Conservation (phyloP, 2,113 vertebrate genomes). For the Puffinus mauretanicus region DNA sequence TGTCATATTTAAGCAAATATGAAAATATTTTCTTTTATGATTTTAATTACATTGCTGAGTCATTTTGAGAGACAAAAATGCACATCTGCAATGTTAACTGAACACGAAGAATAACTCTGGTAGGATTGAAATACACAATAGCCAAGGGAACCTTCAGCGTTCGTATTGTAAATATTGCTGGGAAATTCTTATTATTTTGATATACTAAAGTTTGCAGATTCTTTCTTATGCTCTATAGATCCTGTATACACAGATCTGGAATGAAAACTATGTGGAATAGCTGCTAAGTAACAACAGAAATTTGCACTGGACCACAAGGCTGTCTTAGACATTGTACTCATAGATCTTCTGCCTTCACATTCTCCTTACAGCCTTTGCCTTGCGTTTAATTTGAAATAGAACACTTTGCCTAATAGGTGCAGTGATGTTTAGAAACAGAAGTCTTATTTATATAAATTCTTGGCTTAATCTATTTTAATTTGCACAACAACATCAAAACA, state of each 20-base stretch:
- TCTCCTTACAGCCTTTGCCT: slow-evolving; percentile 48
- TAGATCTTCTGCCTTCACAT: slow-evolving; percentile 65
- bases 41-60: background rate
- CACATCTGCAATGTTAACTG: slow-evolving; percentile 14
- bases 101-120: background rate
- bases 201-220: background rate
- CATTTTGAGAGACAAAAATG: background rate
- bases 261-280: slow-evolving; percentile 52
- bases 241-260: slow-evolving; percentile 36
- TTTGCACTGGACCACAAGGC: slow-evolving; percentile 43
- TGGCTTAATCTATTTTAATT: slow-evolving; percentile 54
- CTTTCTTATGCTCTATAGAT: slow-evolving; percentile 37
- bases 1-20: background rate
- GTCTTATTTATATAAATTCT: slow-evolving; percentile 51
- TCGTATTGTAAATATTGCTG: background rate
- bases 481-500: slow-evolving; percentile 3
- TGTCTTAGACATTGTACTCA: slow-evolving; percentile 68
- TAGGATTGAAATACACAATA: slow-evolving; percentile 9
- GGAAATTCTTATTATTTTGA: background rate
- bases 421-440: slow-evolving; percentile 58
- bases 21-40: background rate
- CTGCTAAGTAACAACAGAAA: slow-evolving; percentile 70
- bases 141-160: background rate
- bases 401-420: slow-evolving; percentile 54
- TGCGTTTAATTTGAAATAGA: slow-evolving; percentile 44